Conservation (phyloP, 2,113 vertebrate species). For the Chloebia gouldiae region DNA sequence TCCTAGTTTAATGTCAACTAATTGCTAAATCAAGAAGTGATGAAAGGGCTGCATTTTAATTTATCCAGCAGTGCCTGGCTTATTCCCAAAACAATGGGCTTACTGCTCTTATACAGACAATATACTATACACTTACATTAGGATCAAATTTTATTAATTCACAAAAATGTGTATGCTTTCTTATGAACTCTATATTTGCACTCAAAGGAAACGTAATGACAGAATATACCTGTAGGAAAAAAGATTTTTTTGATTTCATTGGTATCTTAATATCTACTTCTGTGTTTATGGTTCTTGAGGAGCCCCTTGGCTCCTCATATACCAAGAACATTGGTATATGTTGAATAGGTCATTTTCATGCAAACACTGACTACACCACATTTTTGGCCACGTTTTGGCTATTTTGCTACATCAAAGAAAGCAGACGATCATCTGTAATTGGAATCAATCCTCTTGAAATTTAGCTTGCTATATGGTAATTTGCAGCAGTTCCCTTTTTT, state of each 20-base stretch:
- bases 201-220: not conserved
- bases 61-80: not conserved
- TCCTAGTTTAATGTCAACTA: not conserved
- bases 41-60: not conserved
- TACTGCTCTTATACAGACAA: not conserved
- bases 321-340: too few relatives aligned
- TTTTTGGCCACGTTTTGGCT: not conserved
- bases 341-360: not conserved
- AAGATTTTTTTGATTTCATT: not conserved
- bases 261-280: not conserved
- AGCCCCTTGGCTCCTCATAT: too few relatives aligned
- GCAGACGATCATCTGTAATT: not conserved
- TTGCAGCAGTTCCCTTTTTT: not conserved
- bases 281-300: not conserved
- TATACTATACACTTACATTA: not conserved
- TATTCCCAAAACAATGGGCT: not conserved
- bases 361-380: not conserved
- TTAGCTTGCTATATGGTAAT: not conserved
- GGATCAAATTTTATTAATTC: not conserved
- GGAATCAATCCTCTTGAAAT: not conserved
- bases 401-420: not conserved
- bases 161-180: not conserved
- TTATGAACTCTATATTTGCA: not conserved
- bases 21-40: constrained; percentile 29
- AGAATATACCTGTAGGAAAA: not conserved